Conservation (phyloP, 1,140 invertebrate species). For the Tribolium castaneum region DNA sequence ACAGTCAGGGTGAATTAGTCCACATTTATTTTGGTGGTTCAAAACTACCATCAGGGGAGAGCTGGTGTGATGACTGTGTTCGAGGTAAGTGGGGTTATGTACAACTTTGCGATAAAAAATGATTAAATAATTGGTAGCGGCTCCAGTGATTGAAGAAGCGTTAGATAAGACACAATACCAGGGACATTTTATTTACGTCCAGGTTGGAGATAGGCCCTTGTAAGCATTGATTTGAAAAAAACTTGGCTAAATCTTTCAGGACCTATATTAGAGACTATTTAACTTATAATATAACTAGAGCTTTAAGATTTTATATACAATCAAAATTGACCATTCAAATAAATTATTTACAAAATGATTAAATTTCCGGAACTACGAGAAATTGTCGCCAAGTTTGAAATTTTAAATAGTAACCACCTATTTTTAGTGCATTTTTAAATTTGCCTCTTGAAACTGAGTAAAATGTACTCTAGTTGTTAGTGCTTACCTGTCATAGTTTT, state of each 20-base stretch:
- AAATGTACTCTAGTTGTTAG: too few species aligned
- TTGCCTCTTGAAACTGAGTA: too few species aligned
- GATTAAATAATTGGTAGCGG: slow-evolving; percentile 64
- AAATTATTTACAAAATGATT: too few species aligned
- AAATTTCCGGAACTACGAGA: too few species aligned
- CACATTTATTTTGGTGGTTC: slow-evolving; percentile 76
- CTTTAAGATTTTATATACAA: too few species aligned
- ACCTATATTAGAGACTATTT: too few species aligned
- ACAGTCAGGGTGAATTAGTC: slow-evolving; percentile 64
- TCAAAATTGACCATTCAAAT: too few species aligned
- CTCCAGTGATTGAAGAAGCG: slow-evolving; percentile 73
- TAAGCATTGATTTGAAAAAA: slow-evolving; percentile 64
- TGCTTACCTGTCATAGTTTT: too few species aligned
- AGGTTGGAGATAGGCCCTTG: slow-evolving; percentile 76
- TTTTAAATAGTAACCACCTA: too few species aligned
- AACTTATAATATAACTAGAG: too few species aligned
- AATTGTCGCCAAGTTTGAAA: too few species aligned
- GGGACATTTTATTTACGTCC: slow-evolving; percentile 73
- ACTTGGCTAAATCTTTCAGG: neutral
- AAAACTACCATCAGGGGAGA: slow-evolving; percentile 73
- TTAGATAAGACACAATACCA: slow-evolving; percentile 68
- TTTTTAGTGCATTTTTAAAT: too few species aligned
- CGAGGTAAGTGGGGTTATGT: slow-evolving; percentile 66
- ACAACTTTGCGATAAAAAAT: neutral
- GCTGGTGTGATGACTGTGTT: slow-evolving; percentile 83